phyloP scores from a whole-genome alignment of 2,888 invertebrate genomes.

The Drosophila melanosoma region DNA sequence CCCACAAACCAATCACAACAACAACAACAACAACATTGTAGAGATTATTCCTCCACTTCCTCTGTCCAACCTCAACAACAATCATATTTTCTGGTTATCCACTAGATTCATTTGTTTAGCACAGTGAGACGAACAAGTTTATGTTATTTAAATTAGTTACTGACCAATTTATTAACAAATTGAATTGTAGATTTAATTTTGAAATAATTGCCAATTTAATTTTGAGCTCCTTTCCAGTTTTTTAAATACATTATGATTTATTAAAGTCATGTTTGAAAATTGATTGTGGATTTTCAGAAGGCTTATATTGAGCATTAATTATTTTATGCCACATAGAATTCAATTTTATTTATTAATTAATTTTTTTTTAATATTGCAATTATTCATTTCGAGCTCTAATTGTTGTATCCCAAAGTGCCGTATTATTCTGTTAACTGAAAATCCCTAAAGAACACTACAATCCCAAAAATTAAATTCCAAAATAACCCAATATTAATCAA shows the following conservation, averaged over 20 bases:
- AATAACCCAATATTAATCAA: neutral
- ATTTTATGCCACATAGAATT: neutral
- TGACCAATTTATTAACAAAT: neutral
- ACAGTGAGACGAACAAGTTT: conserved; percentile 30
- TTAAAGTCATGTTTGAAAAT: neutral
- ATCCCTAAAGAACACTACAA: neutral
- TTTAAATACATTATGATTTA: neutral
- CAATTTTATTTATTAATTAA: too few relatives aligned
- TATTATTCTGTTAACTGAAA: neutral
- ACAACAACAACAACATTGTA: conserved; percentile 1
- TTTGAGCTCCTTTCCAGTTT: neutral
- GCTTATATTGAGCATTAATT: neutral
- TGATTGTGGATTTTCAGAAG: neutral
- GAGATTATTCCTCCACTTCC: conserved; percentile 10
- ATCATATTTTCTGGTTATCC: conserved; percentile 63
- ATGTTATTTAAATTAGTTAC: neutral
- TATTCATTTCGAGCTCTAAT: neutral
- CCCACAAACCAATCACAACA: conserved; percentile 5
- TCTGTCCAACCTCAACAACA: conserved; percentile 50
- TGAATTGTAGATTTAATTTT: neutral
- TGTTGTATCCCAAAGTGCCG: neutral
- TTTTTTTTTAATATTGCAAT: neutral
- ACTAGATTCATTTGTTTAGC: conserved; percentile 24
- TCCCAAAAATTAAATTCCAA: neutral
- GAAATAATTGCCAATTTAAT: neutral